Percentiles rank a stretch among this genome's conserved stretches.
Evolutionary conservation across 2,113 vertebrate genomes (phyloP).

Genomic region (Phrynosoma platyrhinos): DNA sequence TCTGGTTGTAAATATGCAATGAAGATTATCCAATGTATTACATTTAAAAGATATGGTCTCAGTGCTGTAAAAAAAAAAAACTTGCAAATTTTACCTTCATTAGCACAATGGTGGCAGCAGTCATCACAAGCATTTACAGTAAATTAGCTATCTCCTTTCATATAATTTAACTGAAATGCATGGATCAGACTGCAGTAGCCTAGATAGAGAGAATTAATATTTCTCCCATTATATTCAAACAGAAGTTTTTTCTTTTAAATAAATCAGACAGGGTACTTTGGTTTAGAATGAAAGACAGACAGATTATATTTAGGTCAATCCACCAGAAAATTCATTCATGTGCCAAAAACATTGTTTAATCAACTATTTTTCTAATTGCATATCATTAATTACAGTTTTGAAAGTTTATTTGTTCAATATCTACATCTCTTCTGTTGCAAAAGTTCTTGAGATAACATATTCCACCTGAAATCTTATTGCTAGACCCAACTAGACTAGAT

Average conservation of each 20-base stretch:
- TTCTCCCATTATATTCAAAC: not conserved
- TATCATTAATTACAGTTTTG: not conserved
- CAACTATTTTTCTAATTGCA: slow-evolving; percentile 26
- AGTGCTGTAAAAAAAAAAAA: slow-evolving; percentile 45
- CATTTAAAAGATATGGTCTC: slow-evolving; percentile 34
- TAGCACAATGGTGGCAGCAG: slow-evolving; percentile 49
- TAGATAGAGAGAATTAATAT: slow-evolving; percentile 23
- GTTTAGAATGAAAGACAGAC: not conserved
- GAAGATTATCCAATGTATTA: slow-evolving; percentile 50
- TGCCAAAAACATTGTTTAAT: not conserved
- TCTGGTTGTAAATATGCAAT: slow-evolving; percentile 42
- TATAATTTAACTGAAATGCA: slow-evolving; percentile 42
- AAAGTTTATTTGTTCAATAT: not conserved
- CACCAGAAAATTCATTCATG: not conserved
- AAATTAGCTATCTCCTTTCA: slow-evolving; percentile 18
- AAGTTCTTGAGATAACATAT: not conserved
- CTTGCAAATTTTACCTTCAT: slow-evolving; percentile 37
- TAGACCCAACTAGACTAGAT: not conserved
- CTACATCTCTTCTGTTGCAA: not conserved
- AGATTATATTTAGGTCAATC: not conserved
- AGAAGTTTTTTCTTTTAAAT: slow-evolving; percentile 16
- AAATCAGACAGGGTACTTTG: slow-evolving; percentile 44
- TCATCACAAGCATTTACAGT: slow-evolving; percentile 41
- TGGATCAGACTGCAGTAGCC: not conserved
- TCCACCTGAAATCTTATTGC: not conserved